Conservation (phyloP, 1,140 invertebrate species). For the Penaeus chinensis region DNA sequence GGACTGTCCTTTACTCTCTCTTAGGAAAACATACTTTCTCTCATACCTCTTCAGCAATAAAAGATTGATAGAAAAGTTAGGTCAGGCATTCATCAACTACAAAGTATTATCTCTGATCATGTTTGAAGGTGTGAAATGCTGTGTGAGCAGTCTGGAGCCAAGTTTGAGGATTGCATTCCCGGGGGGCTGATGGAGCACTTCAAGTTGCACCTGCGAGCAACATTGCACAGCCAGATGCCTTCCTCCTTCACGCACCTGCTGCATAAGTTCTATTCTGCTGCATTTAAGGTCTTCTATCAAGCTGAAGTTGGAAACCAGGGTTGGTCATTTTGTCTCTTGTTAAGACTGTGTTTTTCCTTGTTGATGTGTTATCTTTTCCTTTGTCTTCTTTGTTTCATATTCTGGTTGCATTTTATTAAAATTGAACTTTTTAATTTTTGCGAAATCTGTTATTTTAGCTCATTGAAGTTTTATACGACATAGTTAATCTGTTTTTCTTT, state of each 20-base stretch:
- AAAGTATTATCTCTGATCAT: not conserved
- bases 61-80: no score
- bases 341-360: not conserved
- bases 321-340: not conserved
- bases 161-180: conserved; percentile 43
- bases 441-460: no score
- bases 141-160: conserved; percentile 36
- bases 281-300: conserved; percentile 60
- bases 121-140: conserved; percentile 56
- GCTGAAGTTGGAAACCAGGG: conserved; percentile 48
- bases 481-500: not conserved
- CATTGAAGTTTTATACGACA: no score
- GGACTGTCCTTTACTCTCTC: no score
- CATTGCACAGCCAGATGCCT: conserved; percentile 60
- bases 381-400: not conserved
- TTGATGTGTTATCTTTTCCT: not conserved
- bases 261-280: conserved; percentile 54
- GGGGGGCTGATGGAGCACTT: conserved; percentile 55
- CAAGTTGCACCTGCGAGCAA: conserved; percentile 54
- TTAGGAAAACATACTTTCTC: no score
- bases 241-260: conserved; percentile 39
- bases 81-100: not conserved
- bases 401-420: no score
- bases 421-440: no score
- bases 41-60: no score